phyloP scores from a whole-genome alignment of 2,797 vertebrate genomes.

The Typhlichthys subterraneus region DNA sequence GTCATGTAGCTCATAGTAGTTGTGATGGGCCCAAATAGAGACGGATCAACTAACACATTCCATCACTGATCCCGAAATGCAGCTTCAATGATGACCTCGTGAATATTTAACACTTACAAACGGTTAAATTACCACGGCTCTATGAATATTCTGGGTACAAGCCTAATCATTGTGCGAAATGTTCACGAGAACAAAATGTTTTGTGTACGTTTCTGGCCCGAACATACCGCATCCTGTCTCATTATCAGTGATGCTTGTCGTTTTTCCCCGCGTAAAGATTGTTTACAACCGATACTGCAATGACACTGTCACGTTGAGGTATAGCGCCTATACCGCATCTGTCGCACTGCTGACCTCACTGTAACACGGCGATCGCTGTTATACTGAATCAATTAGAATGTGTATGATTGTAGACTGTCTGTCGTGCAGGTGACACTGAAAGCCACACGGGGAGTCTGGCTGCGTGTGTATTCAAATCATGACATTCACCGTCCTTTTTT shows the following conservation, averaged over 20 bases:
- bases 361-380: constrained; percentile 18
- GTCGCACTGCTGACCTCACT: constrained; percentile 57
- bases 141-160: no score
- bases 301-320: constrained; percentile 61
- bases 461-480: constrained; percentile 41
- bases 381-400: constrained; percentile 24
- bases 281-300: constrained; percentile 72
- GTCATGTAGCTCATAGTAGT: no score
- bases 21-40: neutral
- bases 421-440: constrained; percentile 9
- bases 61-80: constrained; percentile 43
- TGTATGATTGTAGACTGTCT: neutral
- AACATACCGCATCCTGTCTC: constrained; percentile 62
- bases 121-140: neutral
- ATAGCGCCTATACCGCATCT: constrained; percentile 31
- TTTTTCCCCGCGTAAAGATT: constrained; percentile 46
- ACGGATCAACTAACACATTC: constrained; percentile 35
- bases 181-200: no score
- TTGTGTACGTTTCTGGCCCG: constrained; percentile 21
- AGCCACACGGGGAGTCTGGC: neutral
- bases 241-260: constrained; percentile 4
- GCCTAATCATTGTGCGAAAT: no score
- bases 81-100: constrained; percentile 7
- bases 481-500: constrained; percentile 72
- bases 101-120: neutral